Evolutionary conservation across 2,113 vertebrate species (phyloP), one percentile per base, ranked within the genome.

Genomic region (Electrona antarctica): DNA sequence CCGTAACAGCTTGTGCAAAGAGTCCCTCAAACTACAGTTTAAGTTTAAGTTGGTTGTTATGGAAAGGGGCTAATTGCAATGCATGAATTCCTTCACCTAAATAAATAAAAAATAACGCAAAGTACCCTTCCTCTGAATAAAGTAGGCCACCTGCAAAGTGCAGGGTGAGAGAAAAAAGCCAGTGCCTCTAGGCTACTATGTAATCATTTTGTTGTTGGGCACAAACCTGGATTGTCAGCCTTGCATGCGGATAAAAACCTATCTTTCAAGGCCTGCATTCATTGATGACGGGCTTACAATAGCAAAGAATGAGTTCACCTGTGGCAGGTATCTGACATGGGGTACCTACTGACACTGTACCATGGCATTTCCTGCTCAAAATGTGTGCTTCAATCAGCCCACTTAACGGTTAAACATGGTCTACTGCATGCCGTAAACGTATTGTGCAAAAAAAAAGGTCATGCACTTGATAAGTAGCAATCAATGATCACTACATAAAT

Each of bases 161-260:
- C n/a, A 13, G 52, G 12, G n/a, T 11, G 33, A 57, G 66, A 14
- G 7, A 63, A 33, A 64, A 54, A 13, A n/a, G 13, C 13, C 1
- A 54, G 52, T 13, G 33, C 33, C 33, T 41, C 33, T 41, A 41
- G 33, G 33, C 33, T 41, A 41, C 33, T 41, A 41, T 41, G 33
- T 41, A 41, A 41, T 41, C 33, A 41, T 41, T 41, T 41, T 41
- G 33, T 41, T 41, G 33, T 6, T 4, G 33, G 33, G 33, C 33
- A 41, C 33, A 41, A 41, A n/a, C 11, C 64, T 61, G 52, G 3
- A 55, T 29, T 11, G 6, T 45, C 49, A 56, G 28, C 12, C 13
- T 14, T 7, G n/a, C 33, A 41, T 15, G 45, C 67, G 51, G 74
- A 60, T 63, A 50, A 59, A 1, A 57, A 69, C 28, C 55, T 66